These are phyloP conservation scores for Sapajus apella DNA, from an alignment of 2,113 vertebrate species.

Conservation along the genomic window DNA sequence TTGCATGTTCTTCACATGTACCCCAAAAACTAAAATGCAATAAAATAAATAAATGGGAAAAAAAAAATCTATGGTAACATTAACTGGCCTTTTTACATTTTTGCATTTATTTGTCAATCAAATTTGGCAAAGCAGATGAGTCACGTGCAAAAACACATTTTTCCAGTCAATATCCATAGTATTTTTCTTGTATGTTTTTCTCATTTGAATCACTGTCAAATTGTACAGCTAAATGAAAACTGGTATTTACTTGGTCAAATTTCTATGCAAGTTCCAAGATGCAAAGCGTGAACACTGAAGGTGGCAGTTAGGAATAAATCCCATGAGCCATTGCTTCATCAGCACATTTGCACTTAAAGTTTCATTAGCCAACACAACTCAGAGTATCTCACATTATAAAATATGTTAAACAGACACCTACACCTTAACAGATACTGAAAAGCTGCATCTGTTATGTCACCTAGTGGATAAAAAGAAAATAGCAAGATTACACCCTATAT, in stretches of 20 bases:
- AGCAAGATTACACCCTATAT: background rate
- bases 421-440: background rate
- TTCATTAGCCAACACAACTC: background rate
- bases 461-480: constrained; percentile 51
- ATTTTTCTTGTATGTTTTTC: background rate
- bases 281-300: background rate
- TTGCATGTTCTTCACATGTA: no score
- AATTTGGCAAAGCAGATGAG: background rate
- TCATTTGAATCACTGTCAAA: constrained; percentile 16
- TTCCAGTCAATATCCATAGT: background rate
- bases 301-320: background rate
- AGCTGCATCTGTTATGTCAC: constrained; percentile 47
- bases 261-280: background rate
- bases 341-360: background rate
- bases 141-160: background rate
- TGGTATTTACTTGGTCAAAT: background rate
- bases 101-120: background rate
- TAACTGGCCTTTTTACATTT: background rate
- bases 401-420: background rate
- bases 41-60: no score
- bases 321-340: background rate
- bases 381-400: background rate
- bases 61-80: background rate
- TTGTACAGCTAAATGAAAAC: constrained; percentile 29
- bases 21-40: no score